Percentiles rank a stretch among this genome's conserved stretches.
Evolutionary conservation across 2,797 vertebrate species (phyloP).

Genomic region (Melanotaenia maccullochi): DNA sequence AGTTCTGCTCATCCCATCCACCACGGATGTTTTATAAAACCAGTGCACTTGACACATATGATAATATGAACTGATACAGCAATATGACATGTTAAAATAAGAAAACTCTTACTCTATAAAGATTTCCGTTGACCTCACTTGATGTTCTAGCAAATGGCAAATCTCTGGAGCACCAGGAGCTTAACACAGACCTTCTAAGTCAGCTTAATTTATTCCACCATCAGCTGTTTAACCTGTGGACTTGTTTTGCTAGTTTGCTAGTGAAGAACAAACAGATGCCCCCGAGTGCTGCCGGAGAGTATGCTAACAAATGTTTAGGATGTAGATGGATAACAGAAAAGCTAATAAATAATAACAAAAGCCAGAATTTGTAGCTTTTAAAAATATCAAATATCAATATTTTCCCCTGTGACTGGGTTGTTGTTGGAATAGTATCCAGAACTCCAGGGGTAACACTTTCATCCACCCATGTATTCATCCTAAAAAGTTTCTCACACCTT

Average conservation of each 20-base stretch:
- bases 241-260: neutral
- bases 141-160: no score
- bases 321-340: no score
- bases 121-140: no score
- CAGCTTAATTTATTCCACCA: neutral
- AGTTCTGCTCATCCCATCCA: neutral
- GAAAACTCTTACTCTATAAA: no score
- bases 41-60: neutral
- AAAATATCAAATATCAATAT: neutral
- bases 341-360: neutral
- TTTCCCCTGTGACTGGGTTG: neutral
- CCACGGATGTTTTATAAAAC: neutral
- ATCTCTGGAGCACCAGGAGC: no score
- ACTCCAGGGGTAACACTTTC: slow-evolving; percentile 6
- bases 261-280: neutral
- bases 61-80: no score
- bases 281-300: neutral
- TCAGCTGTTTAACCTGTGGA: neutral
- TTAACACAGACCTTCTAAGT: neutral
- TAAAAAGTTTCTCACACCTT: slow-evolving; percentile 33
- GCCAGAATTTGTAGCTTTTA: neutral
- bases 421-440: slow-evolving; percentile 10
- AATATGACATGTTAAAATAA: no score
- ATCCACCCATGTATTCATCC: slow-evolving; percentile 14
- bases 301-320: neutral